Conservation (phyloP, 1,140 invertebrate species). For the Phymastichus coffea region DNA sequence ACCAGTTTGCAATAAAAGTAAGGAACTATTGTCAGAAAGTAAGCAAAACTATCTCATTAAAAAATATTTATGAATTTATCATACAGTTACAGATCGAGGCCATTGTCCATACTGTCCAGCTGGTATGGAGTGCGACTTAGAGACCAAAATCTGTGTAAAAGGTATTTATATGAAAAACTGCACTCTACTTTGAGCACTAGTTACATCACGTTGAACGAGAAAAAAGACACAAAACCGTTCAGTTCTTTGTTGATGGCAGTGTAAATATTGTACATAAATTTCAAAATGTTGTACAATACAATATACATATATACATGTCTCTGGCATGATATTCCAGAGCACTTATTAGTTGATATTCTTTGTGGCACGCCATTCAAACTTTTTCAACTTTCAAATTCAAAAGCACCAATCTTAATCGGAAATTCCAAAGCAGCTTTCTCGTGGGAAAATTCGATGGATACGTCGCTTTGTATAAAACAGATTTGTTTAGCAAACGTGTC, state of each 20-base stretch:
- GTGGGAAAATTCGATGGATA: background rate
- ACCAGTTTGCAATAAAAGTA: constrained; percentile 77
- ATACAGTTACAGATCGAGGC: constrained; percentile 35
- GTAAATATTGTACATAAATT: constrained; percentile 46
- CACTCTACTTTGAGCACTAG: background rate
- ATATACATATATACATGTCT: no score
- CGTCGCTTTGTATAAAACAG: constrained; percentile 15
- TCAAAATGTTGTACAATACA: constrained; percentile 12
- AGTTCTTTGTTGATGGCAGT: constrained; percentile 7
- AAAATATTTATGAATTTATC: constrained; percentile 1
- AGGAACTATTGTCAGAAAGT: constrained; percentile 28
- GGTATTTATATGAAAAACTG: constrained; percentile 59
- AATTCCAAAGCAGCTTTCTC: no score
- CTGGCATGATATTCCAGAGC: background rate
- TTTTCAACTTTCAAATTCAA: constrained; percentile 23
- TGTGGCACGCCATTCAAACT: background rate
- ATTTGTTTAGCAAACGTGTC: no score
- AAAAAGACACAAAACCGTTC: background rate
- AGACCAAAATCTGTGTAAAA: constrained; percentile 75
- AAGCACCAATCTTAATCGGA: constrained; percentile 17
- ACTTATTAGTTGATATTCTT: constrained; percentile 3
- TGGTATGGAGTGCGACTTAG: constrained; percentile 71
- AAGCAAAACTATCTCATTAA: background rate
- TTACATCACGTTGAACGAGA: background rate
- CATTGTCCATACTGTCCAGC: constrained; percentile 74